These are phyloP conservation scores for Oryzias celebensis DNA, from an alignment of 2,113 vertebrate species.

Conservation along the genomic window DNA sequence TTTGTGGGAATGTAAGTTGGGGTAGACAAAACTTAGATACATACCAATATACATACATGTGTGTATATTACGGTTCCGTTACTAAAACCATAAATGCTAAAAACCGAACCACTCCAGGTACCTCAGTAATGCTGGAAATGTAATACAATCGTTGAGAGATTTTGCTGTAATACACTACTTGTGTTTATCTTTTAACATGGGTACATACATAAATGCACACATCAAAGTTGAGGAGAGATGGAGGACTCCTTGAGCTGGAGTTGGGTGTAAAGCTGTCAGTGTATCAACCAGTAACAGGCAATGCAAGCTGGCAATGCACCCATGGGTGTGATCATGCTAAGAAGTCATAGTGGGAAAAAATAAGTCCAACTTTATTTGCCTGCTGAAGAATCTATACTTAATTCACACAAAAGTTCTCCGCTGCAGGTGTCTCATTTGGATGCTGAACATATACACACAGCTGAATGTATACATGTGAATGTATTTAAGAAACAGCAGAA, in stretches of 20 bases:
- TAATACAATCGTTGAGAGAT: slow-evolving; percentile 80
- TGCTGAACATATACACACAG: slow-evolving; percentile 71
- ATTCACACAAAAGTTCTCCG: slow-evolving; percentile 51
- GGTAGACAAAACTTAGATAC: slow-evolving; percentile 82
- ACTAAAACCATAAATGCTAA: slow-evolving; percentile 82
- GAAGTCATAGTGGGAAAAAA: slow-evolving; percentile 57
- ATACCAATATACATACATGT: slow-evolving; percentile 85
- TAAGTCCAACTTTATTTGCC: slow-evolving; percentile 62
- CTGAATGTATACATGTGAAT: slow-evolving; percentile 71
- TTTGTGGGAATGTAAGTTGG: slow-evolving; percentile 85
- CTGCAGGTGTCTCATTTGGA: slow-evolving; percentile 65
- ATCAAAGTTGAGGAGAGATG: slow-evolving; percentile 72
- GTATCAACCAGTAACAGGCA: slow-evolving; percentile 66
- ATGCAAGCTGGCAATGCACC: slow-evolving; percentile 55
- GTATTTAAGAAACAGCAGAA: slow-evolving; percentile 68
- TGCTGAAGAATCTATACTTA: slow-evolving; percentile 55
- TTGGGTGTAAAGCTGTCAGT: slow-evolving; percentile 62
- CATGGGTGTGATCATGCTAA: slow-evolving; percentile 68
- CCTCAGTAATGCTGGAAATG: slow-evolving; percentile 79
- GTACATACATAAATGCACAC: slow-evolving; percentile 78
- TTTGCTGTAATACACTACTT: slow-evolving; percentile 72
- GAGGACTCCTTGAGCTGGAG: slow-evolving; percentile 67
- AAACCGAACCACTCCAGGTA: slow-evolving; percentile 77
- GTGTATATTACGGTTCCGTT: slow-evolving; percentile 81
- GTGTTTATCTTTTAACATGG: slow-evolving; percentile 73